These are phyloP conservation scores for Corydoras maculifer DNA, from an alignment of 2,113 vertebrate genomes.

Conservation along the genomic window DNA sequence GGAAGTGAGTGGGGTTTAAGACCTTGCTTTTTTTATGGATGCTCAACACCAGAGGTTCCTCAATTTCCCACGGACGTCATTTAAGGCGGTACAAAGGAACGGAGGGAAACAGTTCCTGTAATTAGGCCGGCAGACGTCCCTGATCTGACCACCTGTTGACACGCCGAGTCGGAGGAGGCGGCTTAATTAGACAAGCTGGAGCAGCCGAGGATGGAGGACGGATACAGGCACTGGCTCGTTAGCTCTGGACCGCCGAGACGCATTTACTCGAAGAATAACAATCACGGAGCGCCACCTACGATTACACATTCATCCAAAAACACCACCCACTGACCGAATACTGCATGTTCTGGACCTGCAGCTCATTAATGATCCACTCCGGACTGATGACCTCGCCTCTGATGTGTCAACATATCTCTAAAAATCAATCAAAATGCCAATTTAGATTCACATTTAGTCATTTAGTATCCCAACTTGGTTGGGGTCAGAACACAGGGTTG, in stretches of 20 bases:
- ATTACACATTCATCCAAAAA: conserved; percentile 1
- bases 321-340: background rate
- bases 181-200: conserved; percentile 56
- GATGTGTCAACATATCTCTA: too few relatives aligned
- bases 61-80: conserved; percentile 14
- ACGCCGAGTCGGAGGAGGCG: conserved; percentile 50
- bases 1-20: conserved; percentile 10
- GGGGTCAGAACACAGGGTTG: too few relatives aligned
- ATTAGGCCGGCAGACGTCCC: conserved; percentile 57
- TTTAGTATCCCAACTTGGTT: too few relatives aligned
- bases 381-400: too few relatives aligned
- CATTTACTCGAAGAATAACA: conserved; percentile 8
- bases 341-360: too few relatives aligned
- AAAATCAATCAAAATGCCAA: too few relatives aligned
- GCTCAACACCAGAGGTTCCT: background rate
- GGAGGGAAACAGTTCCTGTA: conserved; percentile 48
- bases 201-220: conserved; percentile 10
- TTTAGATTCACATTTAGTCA: too few relatives aligned
- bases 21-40: background rate
- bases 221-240: background rate
- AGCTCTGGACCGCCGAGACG: background rate
- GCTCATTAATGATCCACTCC: too few relatives aligned
- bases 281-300: conserved; percentile 20
- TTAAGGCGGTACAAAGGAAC: conserved; percentile 45
- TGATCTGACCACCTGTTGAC: conserved; percentile 63